Conservation (phyloP, 1,140 invertebrate genomes). For the Psilanteris sp. region DNA sequence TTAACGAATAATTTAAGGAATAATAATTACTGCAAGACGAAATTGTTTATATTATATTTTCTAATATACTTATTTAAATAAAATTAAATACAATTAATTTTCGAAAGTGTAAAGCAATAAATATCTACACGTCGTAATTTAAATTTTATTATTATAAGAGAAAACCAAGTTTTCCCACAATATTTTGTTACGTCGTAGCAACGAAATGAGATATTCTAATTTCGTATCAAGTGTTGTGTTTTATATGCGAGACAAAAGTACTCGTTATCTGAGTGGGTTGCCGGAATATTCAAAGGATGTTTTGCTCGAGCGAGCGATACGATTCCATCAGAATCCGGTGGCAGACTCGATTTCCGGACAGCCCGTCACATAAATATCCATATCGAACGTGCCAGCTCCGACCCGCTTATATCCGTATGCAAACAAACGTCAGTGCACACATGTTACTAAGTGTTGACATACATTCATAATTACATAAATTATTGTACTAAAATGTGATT, state of each 20-base stretch:
- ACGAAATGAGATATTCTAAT: constrained; percentile 56
- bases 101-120: no score
- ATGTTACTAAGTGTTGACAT: constrained; percentile 51
- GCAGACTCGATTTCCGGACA: constrained; percentile 63
- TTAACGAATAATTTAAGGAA: no score
- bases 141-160: no score
- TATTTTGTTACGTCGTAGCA: background rate
- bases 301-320: constrained; percentile 52
- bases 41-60: no score
- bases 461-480: constrained; percentile 51
- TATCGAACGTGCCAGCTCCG: constrained; percentile 46
- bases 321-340: constrained; percentile 61
- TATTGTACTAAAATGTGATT: constrained; percentile 56
- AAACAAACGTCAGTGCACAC: constrained; percentile 12
- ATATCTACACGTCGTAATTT: no score
- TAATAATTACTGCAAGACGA: no score
- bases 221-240: constrained; percentile 44
- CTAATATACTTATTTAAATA: no score
- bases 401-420: constrained; percentile 11
- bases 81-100: no score
- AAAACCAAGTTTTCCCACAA: no score
- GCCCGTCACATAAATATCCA: constrained; percentile 63
- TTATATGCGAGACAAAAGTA: constrained; percentile 51
- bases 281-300: constrained; percentile 63
- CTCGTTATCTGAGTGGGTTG: constrained; percentile 58